Evolutionary conservation across 2,888 invertebrate species (phyloP), one percentile per base, ranked within the genome.

Genomic region (Caenorhabditis imperialis): DNA sequence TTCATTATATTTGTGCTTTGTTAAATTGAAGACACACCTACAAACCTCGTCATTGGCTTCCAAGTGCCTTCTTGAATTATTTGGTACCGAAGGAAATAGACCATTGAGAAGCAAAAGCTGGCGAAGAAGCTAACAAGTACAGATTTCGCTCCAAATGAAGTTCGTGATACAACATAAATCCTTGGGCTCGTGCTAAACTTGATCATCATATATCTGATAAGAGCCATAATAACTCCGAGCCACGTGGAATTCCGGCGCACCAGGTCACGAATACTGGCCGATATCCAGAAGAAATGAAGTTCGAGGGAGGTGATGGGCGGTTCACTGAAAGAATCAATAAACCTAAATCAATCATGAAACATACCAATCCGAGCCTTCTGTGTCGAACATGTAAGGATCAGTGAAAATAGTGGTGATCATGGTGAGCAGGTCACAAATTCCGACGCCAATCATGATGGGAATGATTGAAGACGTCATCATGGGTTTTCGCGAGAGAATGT

Each of bases 401-500:
- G 27, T 23, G 3, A 33, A 10, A 3, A 63, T 48, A 0, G 55
- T 27, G 16, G 38, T 54, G 10, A 22, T 3, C 65, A 65, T 65
- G 7, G 42, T 33, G 2, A 35, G 18, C 5, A 57, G 20, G 22
- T 65, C 65, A 35, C 55, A 48, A 8, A 65, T 14, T 1, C 55
- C 55, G 2, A 65, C 38, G 20, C 65, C 65, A 35, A 65, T 40
- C 65, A 65, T 57, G 16, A 65, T 50, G 2, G 50, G n/a, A n/a
- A 50, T 50, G 4, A 50, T 42, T 10, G 65, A 65, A 5, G 65
- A 65, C 6, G 48, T 65, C 50, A 42, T 48, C 65, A 65, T 57
- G 2, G 42, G 23, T 18, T 57, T 65, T 18, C 57, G 40, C 8
- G 55, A 50, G 0, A 65, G 35, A 18, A 65, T 22, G 5, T 50